These are phyloP conservation scores for Enteromius fasciolatus DNA, from an alignment of 2,797 vertebrate genomes.

Conservation along the genomic window DNA sequence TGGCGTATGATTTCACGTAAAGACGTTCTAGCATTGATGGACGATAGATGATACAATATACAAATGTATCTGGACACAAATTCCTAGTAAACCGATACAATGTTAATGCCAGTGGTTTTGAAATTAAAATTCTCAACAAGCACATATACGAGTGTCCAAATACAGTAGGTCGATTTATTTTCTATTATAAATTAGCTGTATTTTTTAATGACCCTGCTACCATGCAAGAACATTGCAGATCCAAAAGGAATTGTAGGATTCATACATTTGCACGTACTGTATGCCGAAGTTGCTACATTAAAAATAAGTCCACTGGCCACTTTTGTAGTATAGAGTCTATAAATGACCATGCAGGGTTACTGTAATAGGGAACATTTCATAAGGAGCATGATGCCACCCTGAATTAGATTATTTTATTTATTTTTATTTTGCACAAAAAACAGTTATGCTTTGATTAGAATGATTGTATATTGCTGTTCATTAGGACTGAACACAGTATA, in stretches of 20 bases:
- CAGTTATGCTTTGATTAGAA: not conserved
- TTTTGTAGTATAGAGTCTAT: not conserved
- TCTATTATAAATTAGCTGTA: not conserved
- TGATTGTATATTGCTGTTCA: constrained; percentile 5
- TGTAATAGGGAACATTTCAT: not conserved
- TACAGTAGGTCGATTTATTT: not conserved
- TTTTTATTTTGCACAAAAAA: not conserved
- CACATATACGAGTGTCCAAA: constrained; percentile 2
- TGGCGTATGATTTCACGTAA: not conserved
- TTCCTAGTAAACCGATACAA: not conserved
- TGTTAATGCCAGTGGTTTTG: not conserved
- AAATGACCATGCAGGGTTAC: not conserved
- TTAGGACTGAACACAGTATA: not conserved
- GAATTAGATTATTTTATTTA: not conserved
- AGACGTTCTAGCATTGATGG: not conserved
- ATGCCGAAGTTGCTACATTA: not conserved
- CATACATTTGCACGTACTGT: not conserved
- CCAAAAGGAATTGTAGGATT: not conserved
- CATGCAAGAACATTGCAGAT: not conserved
- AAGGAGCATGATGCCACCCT: not conserved
- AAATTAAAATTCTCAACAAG: constrained; percentile 4
- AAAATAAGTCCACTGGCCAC: not conserved
- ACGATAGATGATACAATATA: not conserved
- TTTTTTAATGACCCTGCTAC: not conserved
- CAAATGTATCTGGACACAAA: not conserved